Conservation (phyloP, 2,113 vertebrate species). For the Coturnix japonica region DNA sequence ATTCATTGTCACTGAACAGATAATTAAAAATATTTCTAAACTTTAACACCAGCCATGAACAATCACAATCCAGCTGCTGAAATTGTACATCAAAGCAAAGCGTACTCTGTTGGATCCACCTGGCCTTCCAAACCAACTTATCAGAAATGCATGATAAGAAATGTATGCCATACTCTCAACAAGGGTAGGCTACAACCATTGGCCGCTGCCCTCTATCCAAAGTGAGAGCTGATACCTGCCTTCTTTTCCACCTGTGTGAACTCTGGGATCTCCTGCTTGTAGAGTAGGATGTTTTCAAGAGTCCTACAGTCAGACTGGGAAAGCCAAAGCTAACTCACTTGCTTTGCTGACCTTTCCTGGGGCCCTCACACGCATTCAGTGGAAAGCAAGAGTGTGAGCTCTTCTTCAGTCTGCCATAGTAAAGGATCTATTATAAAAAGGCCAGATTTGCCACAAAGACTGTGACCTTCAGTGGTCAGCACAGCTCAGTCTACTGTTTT, state of each 20-base stretch:
- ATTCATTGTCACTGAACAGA: background rate
- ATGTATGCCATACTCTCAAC: too few species aligned
- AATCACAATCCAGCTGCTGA: background rate
- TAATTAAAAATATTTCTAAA: background rate
- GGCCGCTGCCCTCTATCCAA: background rate
- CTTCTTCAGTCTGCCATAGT: background rate
- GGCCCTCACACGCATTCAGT: background rate
- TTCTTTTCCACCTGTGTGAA: background rate
- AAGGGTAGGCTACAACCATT: background rate
- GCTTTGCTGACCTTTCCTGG: background rate
- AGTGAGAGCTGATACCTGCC: rapidly evolving
- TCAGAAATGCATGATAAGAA: background rate
- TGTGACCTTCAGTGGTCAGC: background rate
- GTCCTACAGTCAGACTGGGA: background rate
- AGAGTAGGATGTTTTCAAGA: background rate
- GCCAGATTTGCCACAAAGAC: background rate
- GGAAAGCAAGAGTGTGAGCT: background rate
- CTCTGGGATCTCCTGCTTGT: background rate
- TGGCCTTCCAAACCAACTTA: background rate
- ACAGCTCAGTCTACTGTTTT: background rate
- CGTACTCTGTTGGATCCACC: background rate
- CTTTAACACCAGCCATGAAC: background rate
- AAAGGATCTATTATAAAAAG: background rate
- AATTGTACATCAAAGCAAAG: background rate
- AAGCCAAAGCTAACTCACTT: background rate